phyloP scores from a whole-genome alignment of 2,888 invertebrate genomes.

The Opisthograptis luteolata region DNA sequence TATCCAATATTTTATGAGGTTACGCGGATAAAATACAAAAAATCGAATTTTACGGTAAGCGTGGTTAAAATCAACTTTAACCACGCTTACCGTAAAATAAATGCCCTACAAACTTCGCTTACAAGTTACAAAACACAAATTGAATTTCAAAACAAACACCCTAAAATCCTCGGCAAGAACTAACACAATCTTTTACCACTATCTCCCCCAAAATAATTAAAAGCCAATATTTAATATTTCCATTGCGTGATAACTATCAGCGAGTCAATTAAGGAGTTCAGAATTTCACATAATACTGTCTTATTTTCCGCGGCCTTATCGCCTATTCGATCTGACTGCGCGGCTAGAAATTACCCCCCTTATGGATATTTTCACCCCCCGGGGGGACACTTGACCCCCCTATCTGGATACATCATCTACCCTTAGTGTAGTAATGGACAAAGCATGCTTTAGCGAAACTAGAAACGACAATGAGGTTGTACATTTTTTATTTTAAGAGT shows the following conservation, averaged over 20 bases:
- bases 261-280: conserved; percentile 77
- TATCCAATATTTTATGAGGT: too few species aligned
- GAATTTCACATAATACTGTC: conserved; percentile 80
- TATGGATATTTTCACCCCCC: conserved; percentile 80
- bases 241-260: conserved; percentile 71
- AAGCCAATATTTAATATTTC: conserved; percentile 68
- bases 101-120: neutral
- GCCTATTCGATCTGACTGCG: conserved; percentile 77
- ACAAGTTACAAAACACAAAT: conserved; percentile 1
- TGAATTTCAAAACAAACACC: conserved; percentile 21
- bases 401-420: conserved; percentile 83
- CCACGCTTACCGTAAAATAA: neutral
- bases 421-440: conserved; percentile 78
- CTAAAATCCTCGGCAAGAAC: conserved; percentile 21
- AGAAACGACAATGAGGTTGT: conserved; percentile 46
- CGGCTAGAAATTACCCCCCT: conserved; percentile 78
- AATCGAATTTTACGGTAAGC: too few species aligned
- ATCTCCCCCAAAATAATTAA: conserved; percentile 66
- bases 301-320: conserved; percentile 77
- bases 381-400: conserved; percentile 82
- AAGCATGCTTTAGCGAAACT: conserved; percentile 41
- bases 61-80: too few species aligned
- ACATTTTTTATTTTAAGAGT: too few species aligned
- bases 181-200: conserved; percentile 48
- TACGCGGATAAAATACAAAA: too few species aligned